Conservation (phyloP, 2,797 vertebrate genomes). For the Ispidina picta region DNA sequence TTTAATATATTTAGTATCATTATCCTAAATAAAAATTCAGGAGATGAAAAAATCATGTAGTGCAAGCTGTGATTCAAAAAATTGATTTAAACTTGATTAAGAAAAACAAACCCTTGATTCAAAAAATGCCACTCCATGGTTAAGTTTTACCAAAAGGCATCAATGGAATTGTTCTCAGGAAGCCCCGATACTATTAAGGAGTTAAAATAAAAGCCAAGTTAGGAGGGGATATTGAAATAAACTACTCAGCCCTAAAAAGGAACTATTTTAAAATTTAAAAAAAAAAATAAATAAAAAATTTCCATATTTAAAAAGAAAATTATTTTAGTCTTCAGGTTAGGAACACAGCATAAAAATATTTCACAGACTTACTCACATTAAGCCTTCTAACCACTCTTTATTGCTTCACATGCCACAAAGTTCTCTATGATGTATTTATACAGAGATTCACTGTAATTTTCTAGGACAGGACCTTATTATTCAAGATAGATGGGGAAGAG, state of each 20-base stretch:
- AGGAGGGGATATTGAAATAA: neutral
- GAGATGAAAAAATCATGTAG: neutral
- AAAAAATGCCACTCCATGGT: neutral
- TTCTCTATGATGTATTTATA: neutral
- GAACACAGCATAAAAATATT: neutral
- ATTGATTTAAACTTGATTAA: too few relatives aligned
- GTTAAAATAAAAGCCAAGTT: neutral
- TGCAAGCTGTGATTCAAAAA: neutral
- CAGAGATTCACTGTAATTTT: neutral
- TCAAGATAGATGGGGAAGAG: neutral
- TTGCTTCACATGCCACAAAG: neutral
- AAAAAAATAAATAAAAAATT: too few relatives aligned
- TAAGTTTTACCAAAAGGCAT: neutral
- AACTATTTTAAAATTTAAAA: too few relatives aligned
- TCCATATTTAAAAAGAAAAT: neutral
- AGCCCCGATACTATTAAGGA: neutral
- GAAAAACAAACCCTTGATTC: neutral
- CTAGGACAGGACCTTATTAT: neutral
- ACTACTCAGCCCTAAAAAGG: neutral
- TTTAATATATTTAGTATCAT: neutral
- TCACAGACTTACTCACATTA: neutral
- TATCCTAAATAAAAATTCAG: neutral
- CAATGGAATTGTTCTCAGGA: neutral
- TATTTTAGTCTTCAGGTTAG: neutral
- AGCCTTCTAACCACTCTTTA: neutral